Evolutionary conservation across 2,888 invertebrate genomes (phyloP).

Genomic region (Rhimphoctona megacephalus): DNA sequence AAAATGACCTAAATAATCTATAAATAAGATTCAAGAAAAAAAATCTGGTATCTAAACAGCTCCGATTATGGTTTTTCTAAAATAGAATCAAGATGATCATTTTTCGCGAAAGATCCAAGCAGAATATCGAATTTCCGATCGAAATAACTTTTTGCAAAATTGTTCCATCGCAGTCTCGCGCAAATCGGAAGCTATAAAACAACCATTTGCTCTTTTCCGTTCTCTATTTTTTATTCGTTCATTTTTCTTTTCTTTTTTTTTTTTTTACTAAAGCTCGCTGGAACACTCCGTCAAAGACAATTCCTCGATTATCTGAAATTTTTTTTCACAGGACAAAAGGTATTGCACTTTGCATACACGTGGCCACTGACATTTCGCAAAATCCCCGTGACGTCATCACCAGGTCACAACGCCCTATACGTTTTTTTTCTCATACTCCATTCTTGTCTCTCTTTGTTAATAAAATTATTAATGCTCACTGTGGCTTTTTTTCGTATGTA

Average conservation of each 20-base stretch:
- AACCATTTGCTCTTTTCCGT: not conserved
- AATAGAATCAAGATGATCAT: not conserved
- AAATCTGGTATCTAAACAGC: not conserved
- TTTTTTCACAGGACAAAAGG: conserved; percentile 19
- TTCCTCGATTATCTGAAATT: not conserved
- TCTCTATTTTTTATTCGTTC: not conserved
- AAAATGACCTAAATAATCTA: conserved; percentile 8
- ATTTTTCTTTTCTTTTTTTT: not conserved
- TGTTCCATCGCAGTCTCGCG: not conserved
- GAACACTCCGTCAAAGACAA: conserved; percentile 15
- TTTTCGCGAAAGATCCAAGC: not conserved
- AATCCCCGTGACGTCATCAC: conserved; percentile 25
- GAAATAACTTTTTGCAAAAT: not conserved
- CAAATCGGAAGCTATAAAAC: not conserved
- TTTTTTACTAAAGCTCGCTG: not conserved
- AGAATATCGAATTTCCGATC: not conserved
- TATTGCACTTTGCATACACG: not conserved
- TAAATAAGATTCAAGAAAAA: not conserved
- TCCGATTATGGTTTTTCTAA: not conserved
- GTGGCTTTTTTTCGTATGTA: not conserved
- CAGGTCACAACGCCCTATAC: conserved; percentile 18
- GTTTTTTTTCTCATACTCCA: not conserved
- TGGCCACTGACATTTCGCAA: conserved; percentile 46
- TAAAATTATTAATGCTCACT: conserved; percentile 13
- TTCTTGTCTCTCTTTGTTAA: conserved; percentile 17